Conservation (phyloP, 2,113 vertebrate genomes). For the Callopanchax toddi region DNA sequence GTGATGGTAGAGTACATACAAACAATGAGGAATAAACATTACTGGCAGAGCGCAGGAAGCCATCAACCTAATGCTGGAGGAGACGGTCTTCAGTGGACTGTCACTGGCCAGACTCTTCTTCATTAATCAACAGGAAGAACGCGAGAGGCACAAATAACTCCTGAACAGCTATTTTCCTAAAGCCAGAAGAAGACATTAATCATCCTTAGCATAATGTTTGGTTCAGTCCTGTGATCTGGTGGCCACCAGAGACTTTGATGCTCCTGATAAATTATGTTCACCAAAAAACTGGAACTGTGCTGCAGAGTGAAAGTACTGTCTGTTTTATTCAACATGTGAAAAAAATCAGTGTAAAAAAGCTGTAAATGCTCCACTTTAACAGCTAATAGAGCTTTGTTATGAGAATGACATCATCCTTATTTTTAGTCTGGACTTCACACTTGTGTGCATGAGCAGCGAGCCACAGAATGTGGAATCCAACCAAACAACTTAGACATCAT, state of each 20-base stretch:
- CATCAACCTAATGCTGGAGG: constrained; percentile 73
- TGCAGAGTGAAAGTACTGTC: neutral
- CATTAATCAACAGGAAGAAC: constrained; percentile 72
- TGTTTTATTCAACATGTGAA: neutral
- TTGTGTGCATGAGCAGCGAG: no score
- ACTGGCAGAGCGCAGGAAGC: constrained; percentile 54
- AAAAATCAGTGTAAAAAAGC: neutral
- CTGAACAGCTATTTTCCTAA: constrained; percentile 19
- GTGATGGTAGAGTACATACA: constrained; percentile 53
- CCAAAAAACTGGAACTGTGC: neutral
- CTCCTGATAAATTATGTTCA: neutral
- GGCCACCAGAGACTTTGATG: neutral
- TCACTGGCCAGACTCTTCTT: constrained; percentile 64
- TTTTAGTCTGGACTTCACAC: no score
- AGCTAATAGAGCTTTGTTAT: rapidly evolving
- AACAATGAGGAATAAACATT: constrained; percentile 49
- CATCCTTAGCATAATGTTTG: constrained; percentile 5
- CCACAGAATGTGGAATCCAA: no score
- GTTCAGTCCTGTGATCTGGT: constrained; percentile 1
- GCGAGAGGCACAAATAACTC: constrained; percentile 29
- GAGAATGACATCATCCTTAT: no score
- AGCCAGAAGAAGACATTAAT: constrained; percentile 25
- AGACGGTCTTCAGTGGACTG: constrained; percentile 55
- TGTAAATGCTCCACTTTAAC: rapidly evolving
- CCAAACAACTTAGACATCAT: no score